phyloP scores from a whole-genome alignment of 2,888 invertebrate species.

The Dendrolimus houi region DNA sequence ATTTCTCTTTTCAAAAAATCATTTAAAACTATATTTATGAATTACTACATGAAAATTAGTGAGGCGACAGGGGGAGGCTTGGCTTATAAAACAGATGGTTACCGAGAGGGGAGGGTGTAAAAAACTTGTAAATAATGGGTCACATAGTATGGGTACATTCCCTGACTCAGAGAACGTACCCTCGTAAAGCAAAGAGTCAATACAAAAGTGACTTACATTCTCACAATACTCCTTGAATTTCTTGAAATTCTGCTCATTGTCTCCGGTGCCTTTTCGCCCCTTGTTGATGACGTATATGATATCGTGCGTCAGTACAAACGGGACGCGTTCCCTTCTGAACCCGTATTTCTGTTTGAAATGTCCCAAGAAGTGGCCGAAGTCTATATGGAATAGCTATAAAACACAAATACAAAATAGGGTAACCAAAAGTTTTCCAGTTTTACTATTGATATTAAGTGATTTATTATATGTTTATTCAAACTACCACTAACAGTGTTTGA shows the following conservation, averaged over 20 bases:
- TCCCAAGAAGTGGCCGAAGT: slow-evolving; percentile 94
- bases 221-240: slow-evolving; percentile 88
- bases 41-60: neutral
- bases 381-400: slow-evolving; percentile 89
- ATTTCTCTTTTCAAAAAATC: too few species aligned
- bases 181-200: neutral
- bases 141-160: too few species aligned
- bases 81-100: too few species aligned
- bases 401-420: neutral
- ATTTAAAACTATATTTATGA: too few species aligned
- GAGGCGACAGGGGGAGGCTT: neutral
- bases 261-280: slow-evolving; percentile 83
- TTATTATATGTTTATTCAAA: too few species aligned
- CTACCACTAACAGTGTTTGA: too few species aligned
- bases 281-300: slow-evolving; percentile 97
- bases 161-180: too few species aligned
- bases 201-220: slow-evolving; percentile 61
- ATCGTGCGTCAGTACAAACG: slow-evolving; percentile 96
- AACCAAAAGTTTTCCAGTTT: too few species aligned
- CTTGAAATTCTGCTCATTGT: slow-evolving; percentile 85
- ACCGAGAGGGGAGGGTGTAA: too few species aligned
- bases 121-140: too few species aligned
- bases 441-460: too few species aligned
- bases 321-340: slow-evolving; percentile 92
- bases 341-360: slow-evolving; percentile 97